These are phyloP conservation scores for Stegophylla sp. DNA, from an alignment of 2,888 invertebrate genomes.

Conservation along the genomic window DNA sequence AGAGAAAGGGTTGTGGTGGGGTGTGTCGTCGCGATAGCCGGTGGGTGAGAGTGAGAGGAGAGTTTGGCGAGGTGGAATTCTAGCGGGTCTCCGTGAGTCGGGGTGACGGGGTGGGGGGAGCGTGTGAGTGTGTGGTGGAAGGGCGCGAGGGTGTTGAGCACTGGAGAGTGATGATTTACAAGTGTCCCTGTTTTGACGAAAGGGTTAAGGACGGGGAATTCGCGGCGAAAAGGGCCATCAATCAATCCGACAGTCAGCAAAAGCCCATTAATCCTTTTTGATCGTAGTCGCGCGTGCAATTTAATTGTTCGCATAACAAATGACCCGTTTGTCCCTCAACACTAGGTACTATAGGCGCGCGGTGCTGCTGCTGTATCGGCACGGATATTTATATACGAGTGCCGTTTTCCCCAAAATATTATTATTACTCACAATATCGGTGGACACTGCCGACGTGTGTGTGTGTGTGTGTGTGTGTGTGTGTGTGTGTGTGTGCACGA, in stretches of 20 bases:
- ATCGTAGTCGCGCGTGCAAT: constrained; percentile 58
- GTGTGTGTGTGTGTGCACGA: too few species aligned
- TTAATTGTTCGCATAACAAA: constrained; percentile 59
- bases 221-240: constrained; percentile 48
- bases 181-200: constrained; percentile 55
- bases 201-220: constrained; percentile 42
- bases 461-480: too few species aligned
- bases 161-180: constrained; percentile 53
- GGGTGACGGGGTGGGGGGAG: background rate
- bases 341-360: background rate
- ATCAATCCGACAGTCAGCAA: constrained; percentile 57
- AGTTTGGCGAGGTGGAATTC: constrained; percentile 4
- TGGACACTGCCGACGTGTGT: background rate
- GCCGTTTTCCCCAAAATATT: background rate
- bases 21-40: too few species aligned
- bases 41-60: background rate
- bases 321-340: constrained; percentile 48
- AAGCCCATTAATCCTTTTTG: constrained; percentile 57
- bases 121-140: too few species aligned
- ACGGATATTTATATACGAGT: background rate
- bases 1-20: too few species aligned
- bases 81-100: background rate
- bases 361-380: background rate
- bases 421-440: background rate
- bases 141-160: background rate